Base-by-base conservation (phyloP, 2,797 vertebrate species). In the Enteromius radiatus region DNA sequence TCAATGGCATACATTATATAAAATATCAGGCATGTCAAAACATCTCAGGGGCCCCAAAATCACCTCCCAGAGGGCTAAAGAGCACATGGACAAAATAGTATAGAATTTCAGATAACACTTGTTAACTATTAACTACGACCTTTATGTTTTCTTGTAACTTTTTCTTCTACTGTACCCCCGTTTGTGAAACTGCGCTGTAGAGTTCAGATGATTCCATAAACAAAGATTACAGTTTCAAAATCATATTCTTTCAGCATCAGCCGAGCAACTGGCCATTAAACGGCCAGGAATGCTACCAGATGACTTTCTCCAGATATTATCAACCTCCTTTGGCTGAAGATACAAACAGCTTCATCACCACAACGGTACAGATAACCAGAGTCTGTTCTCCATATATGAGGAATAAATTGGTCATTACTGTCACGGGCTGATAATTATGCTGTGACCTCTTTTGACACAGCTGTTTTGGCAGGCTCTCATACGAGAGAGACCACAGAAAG, bases 331-430 rank as follows among this genome's bases (percentile, higher is more conserved):
- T 49, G 70, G 23, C 70, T 73, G 89, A 90, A 90, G 85, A 90
- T 78, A 88, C 83, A 88, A 90, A 91, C 84, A 84, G 82, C 82
- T 84, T 86, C 82, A 89, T 89, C 85, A 75, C 59, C 80, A 69
- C 64, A 67, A 54, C 0, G 23, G 73, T 70, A 79, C 26, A 63
- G 78, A 90, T 76, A 82, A 59, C 52, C 68, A 84, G 85, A 88
- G 49, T 78, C 67, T 49, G 64, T 38, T 49, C 36, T 6, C 77
- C 41, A 78, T 14, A 21, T 36, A 47, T 26, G 31, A 21, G 73
- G 61, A 31, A 85, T 84, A 86, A 88, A 89, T 82, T 86, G 81
- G 84, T 87, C 87, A 87, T 90, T 91, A 88, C 81, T 80, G 84
- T 81, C 82, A 71, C 11, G 14, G 28, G 41, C 90, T 85, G 87